These are phyloP conservation scores for Poecilia latipinna DNA, from an alignment of 2,113 vertebrate genomes.

Conservation along the genomic window DNA sequence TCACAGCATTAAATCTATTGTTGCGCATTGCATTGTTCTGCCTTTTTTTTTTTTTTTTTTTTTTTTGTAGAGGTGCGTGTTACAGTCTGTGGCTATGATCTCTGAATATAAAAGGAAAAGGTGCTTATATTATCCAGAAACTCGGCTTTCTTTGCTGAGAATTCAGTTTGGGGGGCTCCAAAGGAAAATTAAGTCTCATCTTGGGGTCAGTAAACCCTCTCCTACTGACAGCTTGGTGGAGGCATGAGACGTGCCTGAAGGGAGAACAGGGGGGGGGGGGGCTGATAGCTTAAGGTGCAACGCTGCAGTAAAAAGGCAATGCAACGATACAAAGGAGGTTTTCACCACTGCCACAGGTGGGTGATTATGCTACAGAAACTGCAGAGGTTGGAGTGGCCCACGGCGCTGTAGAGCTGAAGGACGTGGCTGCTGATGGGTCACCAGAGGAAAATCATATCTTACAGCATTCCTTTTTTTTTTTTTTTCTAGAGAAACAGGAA, in stretches of 20 bases:
- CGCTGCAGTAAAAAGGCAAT: slow-evolving; percentile 1
- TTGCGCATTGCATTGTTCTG: neutral
- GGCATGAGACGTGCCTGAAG: slow-evolving; percentile 9
- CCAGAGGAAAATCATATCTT: neutral
- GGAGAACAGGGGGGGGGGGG: slow-evolving; percentile 4
- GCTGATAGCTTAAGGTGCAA: slow-evolving; percentile 25
- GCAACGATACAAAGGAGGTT: slow-evolving; percentile 15
- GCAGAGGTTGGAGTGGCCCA: neutral
- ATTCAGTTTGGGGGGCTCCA: slow-evolving; percentile 13
- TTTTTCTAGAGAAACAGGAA: neutral
- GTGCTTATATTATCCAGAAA: neutral
- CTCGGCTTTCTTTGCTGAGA: slow-evolving; percentile 7
- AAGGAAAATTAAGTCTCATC: slow-evolving; percentile 36
- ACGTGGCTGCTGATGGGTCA: neutral
- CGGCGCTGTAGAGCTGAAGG: slow-evolving; percentile 10
- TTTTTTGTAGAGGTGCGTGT: slow-evolving; percentile 1
- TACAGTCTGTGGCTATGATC: neutral
- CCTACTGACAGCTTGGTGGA: slow-evolving; percentile 10
- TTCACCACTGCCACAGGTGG: slow-evolving; percentile 2
- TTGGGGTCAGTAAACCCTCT: slow-evolving; percentile 30
- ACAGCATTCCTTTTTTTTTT: neutral
- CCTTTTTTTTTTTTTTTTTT: neutral
- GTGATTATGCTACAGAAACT: slow-evolving; percentile 11
- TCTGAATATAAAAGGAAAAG: neutral
- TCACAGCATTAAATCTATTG: neutral